These are phyloP conservation scores for Calidris pugnax DNA, from an alignment of 2,113 vertebrate genomes.

Conservation along the genomic window DNA sequence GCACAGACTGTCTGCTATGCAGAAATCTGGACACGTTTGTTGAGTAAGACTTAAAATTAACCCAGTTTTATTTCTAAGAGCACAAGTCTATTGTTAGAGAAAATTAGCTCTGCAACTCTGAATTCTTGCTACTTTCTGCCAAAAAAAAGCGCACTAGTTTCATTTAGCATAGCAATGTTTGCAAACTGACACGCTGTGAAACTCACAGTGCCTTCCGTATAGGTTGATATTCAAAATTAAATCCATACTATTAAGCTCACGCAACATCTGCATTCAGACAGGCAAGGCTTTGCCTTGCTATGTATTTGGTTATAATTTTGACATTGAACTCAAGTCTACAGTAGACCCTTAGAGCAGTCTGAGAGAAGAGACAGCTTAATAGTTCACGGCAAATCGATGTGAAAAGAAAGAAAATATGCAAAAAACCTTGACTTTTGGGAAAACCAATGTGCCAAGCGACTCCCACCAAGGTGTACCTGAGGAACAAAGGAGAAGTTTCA, in stretches of 20 bases:
- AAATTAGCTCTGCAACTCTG: not conserved
- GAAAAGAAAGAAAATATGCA: not conserved
- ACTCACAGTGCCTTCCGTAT: accelerated
- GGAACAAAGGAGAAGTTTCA: not conserved
- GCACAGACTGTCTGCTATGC: not conserved
- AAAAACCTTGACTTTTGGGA: not conserved
- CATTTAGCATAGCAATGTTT: not conserved
- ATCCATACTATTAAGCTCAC: not conserved
- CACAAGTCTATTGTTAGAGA: not conserved
- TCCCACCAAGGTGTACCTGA: not conserved
- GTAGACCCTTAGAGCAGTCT: not conserved
- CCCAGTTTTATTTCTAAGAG: not conserved
- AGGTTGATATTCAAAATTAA: not conserved
- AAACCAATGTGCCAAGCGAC: not conserved
- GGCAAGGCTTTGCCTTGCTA: not conserved
- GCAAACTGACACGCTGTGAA: not conserved
- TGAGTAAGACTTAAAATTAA: not conserved
- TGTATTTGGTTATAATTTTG: not conserved
- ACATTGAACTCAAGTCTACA: not conserved
- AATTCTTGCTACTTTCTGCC: not conserved
- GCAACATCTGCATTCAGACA: not conserved
- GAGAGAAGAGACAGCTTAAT: not conserved
- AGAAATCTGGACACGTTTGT: not conserved
- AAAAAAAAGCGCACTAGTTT: not conserved
- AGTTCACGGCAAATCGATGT: not conserved